Conservation (phyloP, 2,113 vertebrate genomes). For the Pogona vitticeps region DNA sequence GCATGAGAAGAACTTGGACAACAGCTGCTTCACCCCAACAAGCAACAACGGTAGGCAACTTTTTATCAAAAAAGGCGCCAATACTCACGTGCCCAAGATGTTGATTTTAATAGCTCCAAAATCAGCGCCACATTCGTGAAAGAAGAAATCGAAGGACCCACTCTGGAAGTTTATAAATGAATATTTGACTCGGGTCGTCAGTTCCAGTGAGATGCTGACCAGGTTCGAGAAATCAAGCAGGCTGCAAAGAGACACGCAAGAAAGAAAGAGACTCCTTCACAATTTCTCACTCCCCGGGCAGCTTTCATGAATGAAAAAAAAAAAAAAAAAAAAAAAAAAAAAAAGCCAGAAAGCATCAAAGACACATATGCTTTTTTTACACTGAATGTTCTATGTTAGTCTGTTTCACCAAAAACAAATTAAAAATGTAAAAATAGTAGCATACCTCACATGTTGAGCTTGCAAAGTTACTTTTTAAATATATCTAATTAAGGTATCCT, state of each 20-base stretch:
- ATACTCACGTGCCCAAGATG: slow-evolving; percentile 54
- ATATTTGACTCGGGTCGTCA: slow-evolving; percentile 50
- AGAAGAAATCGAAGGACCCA: slow-evolving; percentile 38
- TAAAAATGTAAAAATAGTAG: too few relatives aligned
- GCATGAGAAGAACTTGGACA: too few relatives aligned
- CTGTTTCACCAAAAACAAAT: too few relatives aligned
- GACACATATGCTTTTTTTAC: too few relatives aligned
- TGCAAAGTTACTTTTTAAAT: too few relatives aligned
- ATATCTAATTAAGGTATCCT: too few relatives aligned
- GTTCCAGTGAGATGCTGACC: slow-evolving; percentile 43
- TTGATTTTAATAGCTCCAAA: slow-evolving; percentile 43
- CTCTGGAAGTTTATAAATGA: slow-evolving; percentile 47
- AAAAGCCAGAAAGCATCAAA: too few relatives aligned
- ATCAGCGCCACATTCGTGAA: slow-evolving; percentile 61
- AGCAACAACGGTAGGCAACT: not conserved
- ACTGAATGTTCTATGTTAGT: too few relatives aligned
- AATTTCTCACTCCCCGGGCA: not conserved
- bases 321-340: too few relatives aligned
- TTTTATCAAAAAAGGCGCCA: not conserved
- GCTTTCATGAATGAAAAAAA: too few relatives aligned
- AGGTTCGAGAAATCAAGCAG: slow-evolving; percentile 52
- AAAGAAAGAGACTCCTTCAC: slow-evolving; percentile 5
- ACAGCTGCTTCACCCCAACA: too few relatives aligned
- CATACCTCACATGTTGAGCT: too few relatives aligned
- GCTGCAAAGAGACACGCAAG: slow-evolving; percentile 10